Evolutionary conservation across 2,113 vertebrate genomes (phyloP).

Genomic region (Sarotherodon lohbergeri): DNA sequence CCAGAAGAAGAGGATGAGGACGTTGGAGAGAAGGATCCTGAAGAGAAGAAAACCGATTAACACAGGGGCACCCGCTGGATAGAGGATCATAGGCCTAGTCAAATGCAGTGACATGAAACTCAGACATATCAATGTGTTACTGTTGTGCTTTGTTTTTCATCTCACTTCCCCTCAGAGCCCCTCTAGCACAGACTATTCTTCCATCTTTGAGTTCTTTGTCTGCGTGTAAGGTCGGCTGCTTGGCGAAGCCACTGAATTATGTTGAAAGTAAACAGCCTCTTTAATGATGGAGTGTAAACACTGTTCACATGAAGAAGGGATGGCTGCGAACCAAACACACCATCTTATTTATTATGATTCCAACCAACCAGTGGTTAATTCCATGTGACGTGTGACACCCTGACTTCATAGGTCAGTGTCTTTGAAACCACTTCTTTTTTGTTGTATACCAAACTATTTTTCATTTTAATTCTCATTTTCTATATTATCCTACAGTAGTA

Average conservation of each 20-base stretch:
- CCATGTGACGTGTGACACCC: background rate
- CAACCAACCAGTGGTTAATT: background rate
- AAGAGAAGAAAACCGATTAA: constrained; percentile 78
- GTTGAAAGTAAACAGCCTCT: constrained; percentile 17
- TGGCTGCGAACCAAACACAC: constrained; percentile 26
- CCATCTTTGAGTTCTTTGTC: background rate
- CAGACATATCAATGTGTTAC: constrained; percentile 35
- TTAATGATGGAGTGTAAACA: background rate
- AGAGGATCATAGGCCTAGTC: constrained; percentile 35
- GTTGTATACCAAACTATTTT: background rate
- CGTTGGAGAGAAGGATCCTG: constrained; percentile 59
- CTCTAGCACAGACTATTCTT: constrained; percentile 6
- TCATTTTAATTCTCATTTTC: background rate
- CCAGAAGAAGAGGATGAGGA: constrained; percentile 71
- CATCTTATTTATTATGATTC: constrained; percentile 33
- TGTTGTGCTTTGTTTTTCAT: constrained; percentile 51
- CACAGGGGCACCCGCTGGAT: constrained; percentile 14
- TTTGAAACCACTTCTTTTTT: background rate
- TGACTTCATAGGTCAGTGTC: background rate
- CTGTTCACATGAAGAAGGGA: background rate
- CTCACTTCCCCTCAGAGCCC: constrained; percentile 15
- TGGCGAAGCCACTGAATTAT: background rate
- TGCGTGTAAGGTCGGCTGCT: background rate
- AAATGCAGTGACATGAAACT: constrained; percentile 56
- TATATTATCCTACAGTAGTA: background rate